Evolutionary conservation across 1,140 invertebrate species (phyloP).

Genomic region (Anoplophora glabripennis): DNA sequence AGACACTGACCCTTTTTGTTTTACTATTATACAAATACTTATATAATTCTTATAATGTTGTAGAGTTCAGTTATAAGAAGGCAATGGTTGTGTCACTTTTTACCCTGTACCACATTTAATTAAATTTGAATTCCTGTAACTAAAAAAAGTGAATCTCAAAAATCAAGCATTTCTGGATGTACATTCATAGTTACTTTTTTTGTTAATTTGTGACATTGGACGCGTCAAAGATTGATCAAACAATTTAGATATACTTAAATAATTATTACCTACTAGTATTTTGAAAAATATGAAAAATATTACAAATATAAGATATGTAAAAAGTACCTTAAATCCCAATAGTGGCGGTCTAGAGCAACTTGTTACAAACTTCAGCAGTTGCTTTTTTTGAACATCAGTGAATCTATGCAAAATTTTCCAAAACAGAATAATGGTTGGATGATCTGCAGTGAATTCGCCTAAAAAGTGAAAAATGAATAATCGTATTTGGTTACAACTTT

Average conservation of each 20-base stretch:
- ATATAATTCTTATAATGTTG: too few species aligned
- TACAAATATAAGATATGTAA: background rate
- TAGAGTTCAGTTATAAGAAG: too few species aligned
- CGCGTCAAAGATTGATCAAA: background rate
- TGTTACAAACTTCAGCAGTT: constrained; percentile 94
- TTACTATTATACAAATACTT: too few species aligned
- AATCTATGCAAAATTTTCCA: constrained; percentile 85
- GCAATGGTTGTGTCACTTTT: too few species aligned
- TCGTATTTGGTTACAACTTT: background rate
- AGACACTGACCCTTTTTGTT: too few species aligned
- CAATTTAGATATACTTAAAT: too few species aligned
- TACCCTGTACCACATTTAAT: too few species aligned
- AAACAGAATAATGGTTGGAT: constrained; percentile 74
- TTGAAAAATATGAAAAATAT: background rate
- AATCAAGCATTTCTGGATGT: too few species aligned
- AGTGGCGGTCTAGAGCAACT: constrained; percentile 95
- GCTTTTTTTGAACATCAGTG: constrained; percentile 78
- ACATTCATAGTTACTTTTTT: too few species aligned
- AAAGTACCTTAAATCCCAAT: constrained; percentile 87
- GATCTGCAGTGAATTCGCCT: constrained; percentile 79
- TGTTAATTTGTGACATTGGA: background rate
- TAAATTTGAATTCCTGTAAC: too few species aligned
- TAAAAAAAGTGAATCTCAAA: too few species aligned
- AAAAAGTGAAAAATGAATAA: constrained; percentile 25
- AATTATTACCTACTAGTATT: background rate